Base-by-base conservation (phyloP, 2,113 vertebrate species). In the Leucosticte australis region DNA sequence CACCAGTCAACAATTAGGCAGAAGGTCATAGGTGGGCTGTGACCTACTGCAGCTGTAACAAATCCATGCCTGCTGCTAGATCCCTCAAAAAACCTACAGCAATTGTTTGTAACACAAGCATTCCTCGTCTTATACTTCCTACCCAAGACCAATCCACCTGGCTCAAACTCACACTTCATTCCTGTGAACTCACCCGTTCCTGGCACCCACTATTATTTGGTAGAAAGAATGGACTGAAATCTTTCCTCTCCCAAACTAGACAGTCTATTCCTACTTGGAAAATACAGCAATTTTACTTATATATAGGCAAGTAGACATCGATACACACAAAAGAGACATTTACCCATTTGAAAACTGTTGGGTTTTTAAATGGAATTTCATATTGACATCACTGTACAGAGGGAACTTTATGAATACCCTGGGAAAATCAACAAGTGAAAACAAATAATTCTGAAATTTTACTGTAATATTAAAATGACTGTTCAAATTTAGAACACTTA, bases 111-210 rank as follows among this genome's bases (percentile, higher is more conserved):
- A 59, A 14, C 28, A n/a, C 19, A 42, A 37, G 35, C 31, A 2
- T 9, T 11, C 24, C 33, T 56, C 2, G 2, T 55, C 35, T 44
- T 30, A 5, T 3, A 33, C 9, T 41, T 41, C 7, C 55, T 74
- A 44, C 23, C 30, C 1, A 0, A 57, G 18, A 63, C 3, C 7
- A 24, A 50, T 30, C 3, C 50, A 33, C 30, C 12, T 11, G 2
- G 9, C 9, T 85, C 39, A 59, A 19, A 23, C 2, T 57, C 11
- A 52, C 2, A 2, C 13, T 53, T 53, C 79, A 68, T 69, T 53
- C 17, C 4, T 49, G 18, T 35, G 2, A 44, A 7, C 7, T 28
- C 39, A 65, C 4, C 2, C 3, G 8, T 50, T 67, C 28, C 39
- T 49, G 7, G 2, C 30, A 78, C 2, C 5, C 9, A 15, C 14